Percentiles rank a stretch among this genome's conserved stretches.
These are phyloP conservation scores for Syrphus vitripennis DNA, from an alignment of 2,888 invertebrate species.

Conservation along the genomic window DNA sequence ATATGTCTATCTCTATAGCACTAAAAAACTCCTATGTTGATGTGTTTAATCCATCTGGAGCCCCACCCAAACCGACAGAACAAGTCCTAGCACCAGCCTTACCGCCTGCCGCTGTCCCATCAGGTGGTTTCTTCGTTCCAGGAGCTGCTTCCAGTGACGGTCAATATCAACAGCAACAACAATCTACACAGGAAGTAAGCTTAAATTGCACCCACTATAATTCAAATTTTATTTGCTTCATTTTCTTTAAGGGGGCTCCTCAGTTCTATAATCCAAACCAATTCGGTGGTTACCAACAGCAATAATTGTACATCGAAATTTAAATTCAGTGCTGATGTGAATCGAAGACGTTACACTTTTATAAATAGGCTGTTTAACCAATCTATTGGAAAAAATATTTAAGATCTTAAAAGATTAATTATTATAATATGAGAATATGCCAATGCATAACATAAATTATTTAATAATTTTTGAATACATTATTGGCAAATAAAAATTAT, in stretches of 20 bases:
- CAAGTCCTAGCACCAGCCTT: constrained; percentile 80
- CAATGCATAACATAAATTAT: constrained; percentile 2
- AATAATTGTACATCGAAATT: background rate
- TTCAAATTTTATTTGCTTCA: background rate
- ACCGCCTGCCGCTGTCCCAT: constrained; percentile 79
- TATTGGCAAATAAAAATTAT: background rate
- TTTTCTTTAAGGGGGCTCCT: constrained; percentile 69
- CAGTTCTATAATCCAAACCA: constrained; percentile 75
- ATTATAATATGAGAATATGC: background rate
- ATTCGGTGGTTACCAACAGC: constrained; percentile 71
- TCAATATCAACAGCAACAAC: constrained; percentile 73
- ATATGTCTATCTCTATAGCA: constrained; percentile 83
- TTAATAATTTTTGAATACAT: constrained; percentile 24
- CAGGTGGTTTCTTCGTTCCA: constrained; percentile 79
- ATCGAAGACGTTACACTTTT: constrained; percentile 30
- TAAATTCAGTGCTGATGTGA: constrained; percentile 26
- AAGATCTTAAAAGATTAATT: background rate
- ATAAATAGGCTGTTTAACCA: constrained; percentile 41
- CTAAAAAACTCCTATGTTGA: constrained; percentile 94
- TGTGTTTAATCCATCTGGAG: constrained; percentile 90
- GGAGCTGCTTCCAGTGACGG: constrained; percentile 70
- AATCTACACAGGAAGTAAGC: constrained; percentile 71
- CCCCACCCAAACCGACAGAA: constrained; percentile 77
- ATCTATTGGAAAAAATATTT: constrained; percentile 8
- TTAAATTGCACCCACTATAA: no score